Evolutionary conservation across 2,113 vertebrate species (phyloP).

Genomic region (Oenanthe melanoleuca): DNA sequence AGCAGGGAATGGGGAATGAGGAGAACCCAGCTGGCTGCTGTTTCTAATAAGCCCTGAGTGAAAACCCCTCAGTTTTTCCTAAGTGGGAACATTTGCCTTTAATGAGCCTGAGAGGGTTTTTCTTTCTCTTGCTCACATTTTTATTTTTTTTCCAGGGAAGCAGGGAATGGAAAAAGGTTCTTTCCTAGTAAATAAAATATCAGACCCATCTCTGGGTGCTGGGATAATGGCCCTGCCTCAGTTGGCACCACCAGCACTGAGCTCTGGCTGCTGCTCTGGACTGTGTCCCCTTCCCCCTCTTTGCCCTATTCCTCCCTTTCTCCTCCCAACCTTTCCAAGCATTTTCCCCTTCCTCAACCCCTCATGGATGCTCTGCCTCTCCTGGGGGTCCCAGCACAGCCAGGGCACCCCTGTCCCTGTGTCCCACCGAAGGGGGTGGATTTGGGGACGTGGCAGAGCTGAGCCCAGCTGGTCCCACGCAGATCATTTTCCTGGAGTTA

Average conservation of each 20-base stretch:
- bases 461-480: neutral
- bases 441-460: slow-evolving; percentile 43
- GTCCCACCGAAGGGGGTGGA: neutral
- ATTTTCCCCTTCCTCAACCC: neutral
- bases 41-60: neutral
- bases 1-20: neutral
- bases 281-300: fast-evolving
- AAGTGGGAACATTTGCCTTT: slow-evolving; percentile 48
- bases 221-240: fast-evolving
- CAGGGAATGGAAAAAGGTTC: neutral
- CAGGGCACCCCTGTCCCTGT: neutral
- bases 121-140: neutral
- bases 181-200: slow-evolving; percentile 6
- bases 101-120: neutral
- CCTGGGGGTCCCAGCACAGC: neutral
- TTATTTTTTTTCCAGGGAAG: neutral
- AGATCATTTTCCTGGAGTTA: slow-evolving; percentile 31
- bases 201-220: neutral
- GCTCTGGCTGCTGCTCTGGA: neutral
- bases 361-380: fast-evolving
- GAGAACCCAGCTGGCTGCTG: neutral
- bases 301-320: neutral
- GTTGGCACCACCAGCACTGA: neutral
- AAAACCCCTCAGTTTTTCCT: neutral
- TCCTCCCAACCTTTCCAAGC: neutral